These are phyloP conservation scores for Malaclemys terrapin DNA, from an alignment of 2,113 vertebrate genomes.

Conservation along the genomic window DNA sequence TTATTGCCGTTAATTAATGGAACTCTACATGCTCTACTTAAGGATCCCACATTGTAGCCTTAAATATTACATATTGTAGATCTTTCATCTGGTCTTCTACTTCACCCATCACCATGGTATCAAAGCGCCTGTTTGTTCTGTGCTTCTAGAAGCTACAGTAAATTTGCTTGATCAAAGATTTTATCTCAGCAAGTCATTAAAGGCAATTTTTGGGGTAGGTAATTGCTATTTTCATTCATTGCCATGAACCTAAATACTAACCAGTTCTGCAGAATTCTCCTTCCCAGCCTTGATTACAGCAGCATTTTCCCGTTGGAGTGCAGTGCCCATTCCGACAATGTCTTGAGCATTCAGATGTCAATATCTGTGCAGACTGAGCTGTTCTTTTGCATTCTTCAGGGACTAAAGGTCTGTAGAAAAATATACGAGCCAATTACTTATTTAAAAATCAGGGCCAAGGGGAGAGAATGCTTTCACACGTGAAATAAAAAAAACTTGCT, in stretches of 20 bases:
- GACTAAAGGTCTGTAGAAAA: constrained; percentile 85
- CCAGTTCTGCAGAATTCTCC: constrained; percentile 95
- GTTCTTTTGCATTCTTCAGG: constrained; percentile 94
- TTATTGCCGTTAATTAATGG: not conserved
- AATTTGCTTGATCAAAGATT: not conserved
- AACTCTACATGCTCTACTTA: not conserved
- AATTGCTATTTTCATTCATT: not conserved
- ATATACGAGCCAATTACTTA: not conserved
- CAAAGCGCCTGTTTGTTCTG: not conserved
- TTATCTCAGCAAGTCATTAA: not conserved
- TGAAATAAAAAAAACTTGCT: not conserved
- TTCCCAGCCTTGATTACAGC: constrained; percentile 96
- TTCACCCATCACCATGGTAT: not conserved
- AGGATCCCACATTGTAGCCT: not conserved
- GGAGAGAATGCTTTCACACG: not conserved
- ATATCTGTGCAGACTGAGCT: constrained; percentile 87
- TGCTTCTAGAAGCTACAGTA: not conserved
- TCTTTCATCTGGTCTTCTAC: not conserved
- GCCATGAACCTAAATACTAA: constrained; percentile 75
- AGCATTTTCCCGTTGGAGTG: constrained; percentile 93
- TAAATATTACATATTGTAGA: not conserved
- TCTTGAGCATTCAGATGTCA: constrained; percentile 92
- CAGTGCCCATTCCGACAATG: constrained; percentile 96
- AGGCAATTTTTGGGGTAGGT: not conserved
- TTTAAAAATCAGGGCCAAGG: not conserved